phyloP scores from a whole-genome alignment of 2,888 invertebrate species.

The Pachydiplax longipennis region DNA sequence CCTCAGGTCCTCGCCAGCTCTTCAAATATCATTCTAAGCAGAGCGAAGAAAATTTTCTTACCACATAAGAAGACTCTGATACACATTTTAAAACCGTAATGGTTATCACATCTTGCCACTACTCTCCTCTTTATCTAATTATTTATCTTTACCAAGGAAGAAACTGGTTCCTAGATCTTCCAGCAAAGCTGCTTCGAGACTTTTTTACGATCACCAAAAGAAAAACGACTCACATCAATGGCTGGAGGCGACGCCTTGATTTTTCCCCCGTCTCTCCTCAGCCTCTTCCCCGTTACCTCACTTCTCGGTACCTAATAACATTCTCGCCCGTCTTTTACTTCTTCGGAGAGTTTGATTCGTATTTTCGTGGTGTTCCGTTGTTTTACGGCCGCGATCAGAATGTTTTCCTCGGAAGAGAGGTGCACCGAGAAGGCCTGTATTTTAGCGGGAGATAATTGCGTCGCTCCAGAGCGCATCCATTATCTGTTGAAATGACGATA shows the following conservation, averaged over 20 bases:
- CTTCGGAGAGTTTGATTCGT: too few relatives aligned
- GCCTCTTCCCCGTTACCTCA: too few relatives aligned
- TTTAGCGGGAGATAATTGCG: not conserved
- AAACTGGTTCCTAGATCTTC: not conserved
- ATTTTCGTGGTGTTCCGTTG: too few relatives aligned
- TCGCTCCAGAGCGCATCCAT: not conserved
- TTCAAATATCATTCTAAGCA: too few relatives aligned
- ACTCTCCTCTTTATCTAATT: not conserved
- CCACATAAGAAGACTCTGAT: too few relatives aligned
- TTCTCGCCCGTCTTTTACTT: too few relatives aligned
- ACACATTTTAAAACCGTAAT: too few relatives aligned
- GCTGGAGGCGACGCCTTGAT: not conserved
- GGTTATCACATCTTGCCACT: too few relatives aligned
- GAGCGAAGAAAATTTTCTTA: too few relatives aligned
- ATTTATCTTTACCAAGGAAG: not conserved
- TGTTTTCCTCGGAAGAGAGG: not conserved
- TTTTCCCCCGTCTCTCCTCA: too few relatives aligned
- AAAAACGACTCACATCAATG: not conserved
- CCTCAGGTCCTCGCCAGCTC: too few relatives aligned
- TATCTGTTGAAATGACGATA: not conserved
- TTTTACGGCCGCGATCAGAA: not conserved
- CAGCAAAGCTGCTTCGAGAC: not conserved
- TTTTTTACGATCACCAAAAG: too few relatives aligned
- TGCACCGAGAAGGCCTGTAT: not conserved
- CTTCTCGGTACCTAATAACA: not conserved